Conservation (phyloP, 2,888 invertebrate genomes). For the Drosophila nigricruria region DNA sequence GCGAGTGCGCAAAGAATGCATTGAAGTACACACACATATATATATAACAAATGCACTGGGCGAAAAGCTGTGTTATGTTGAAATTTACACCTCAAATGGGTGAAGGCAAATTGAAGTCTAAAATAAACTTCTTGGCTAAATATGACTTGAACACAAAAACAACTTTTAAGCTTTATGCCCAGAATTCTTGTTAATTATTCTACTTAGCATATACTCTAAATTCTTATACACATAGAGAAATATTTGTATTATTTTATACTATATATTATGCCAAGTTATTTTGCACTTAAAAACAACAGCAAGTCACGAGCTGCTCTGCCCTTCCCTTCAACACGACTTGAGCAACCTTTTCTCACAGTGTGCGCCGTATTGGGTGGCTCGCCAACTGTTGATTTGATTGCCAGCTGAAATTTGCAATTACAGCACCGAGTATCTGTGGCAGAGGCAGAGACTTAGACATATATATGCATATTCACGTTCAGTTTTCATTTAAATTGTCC, state of each 20-base stretch:
- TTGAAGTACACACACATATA: conserved; percentile 39
- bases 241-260: not conserved
- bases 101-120: no score
- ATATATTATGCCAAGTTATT: not conserved
- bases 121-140: no score
- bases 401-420: conserved; percentile 44
- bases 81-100: not conserved
- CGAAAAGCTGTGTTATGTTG: conserved; percentile 6
- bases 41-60: conserved; percentile 33
- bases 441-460: not conserved
- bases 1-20: conserved; percentile 59
- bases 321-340: not conserved
- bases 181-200: not conserved
- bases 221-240: not conserved
- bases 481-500: conserved; percentile 59
- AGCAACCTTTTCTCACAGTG: conserved; percentile 24
- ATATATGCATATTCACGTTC: conserved; percentile 34
- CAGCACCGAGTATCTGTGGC: conserved; percentile 27
- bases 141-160: not conserved
- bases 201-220: not conserved
- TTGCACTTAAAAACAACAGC: not conserved
- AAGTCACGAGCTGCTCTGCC: not conserved
- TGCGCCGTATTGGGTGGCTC: conserved; percentile 13
- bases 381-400: conserved; percentile 29
- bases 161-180: not conserved